These are phyloP conservation scores for Coreius guichenoti DNA, from an alignment of 2,797 vertebrate genomes.

Conservation along the genomic window DNA sequence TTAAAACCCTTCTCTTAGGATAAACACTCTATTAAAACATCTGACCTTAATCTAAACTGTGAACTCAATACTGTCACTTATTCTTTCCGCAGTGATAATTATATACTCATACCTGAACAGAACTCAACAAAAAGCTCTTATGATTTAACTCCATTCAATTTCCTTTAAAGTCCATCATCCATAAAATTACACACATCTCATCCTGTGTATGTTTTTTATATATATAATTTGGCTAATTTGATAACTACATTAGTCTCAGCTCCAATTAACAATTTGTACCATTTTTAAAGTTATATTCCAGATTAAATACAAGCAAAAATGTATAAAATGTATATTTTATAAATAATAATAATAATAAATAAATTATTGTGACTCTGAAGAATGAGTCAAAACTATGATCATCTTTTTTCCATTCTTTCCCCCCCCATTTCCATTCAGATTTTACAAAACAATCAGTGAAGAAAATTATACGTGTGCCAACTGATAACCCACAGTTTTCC, in stretches of 20 bases:
- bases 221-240: not conserved
- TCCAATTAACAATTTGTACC: not conserved
- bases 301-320: not conserved
- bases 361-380: too few relatives aligned
- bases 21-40: conserved; percentile 43
- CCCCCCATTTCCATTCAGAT: not conserved
- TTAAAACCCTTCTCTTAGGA: conserved; percentile 41
- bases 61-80: conserved; percentile 21
- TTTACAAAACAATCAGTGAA: not conserved
- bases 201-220: too few relatives aligned
- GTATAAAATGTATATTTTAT: not conserved
- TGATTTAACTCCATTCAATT: not conserved
- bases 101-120: conserved; percentile 1
- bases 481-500: not conserved
- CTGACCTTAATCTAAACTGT: conserved; percentile 43
- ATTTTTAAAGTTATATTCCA: not conserved
- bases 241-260: not conserved
- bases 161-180: not conserved
- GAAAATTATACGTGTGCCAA: not conserved
- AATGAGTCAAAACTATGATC: not conserved
- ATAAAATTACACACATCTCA: conserved; percentile 13
- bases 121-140: conserved; percentile 1
- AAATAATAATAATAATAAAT: not conserved
- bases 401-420: not conserved
- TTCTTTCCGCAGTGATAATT: conserved; percentile 18